phyloP scores from a whole-genome alignment of 1,140 invertebrate genomes.

The Pseudomyrmex flavicornis region DNA sequence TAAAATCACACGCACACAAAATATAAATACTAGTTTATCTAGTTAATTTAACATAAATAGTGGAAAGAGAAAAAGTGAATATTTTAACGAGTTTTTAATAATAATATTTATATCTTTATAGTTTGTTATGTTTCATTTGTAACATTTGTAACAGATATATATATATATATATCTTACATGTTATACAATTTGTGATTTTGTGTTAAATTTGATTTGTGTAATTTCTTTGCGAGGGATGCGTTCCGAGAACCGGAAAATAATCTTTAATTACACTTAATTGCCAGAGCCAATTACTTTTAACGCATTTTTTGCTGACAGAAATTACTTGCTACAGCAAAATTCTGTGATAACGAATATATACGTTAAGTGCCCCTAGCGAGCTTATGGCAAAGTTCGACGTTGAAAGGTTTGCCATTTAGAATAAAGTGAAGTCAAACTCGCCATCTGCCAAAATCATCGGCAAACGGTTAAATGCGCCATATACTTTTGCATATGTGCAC shows the following conservation, averaged over 20 bases:
- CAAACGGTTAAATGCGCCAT: constrained; percentile 38
- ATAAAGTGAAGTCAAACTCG: constrained; percentile 41
- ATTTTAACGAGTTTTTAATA: no score
- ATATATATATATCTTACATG: no score
- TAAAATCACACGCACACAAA: not conserved
- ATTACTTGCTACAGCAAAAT: not conserved
- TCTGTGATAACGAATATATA: constrained; percentile 42
- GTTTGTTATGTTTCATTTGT: no score
- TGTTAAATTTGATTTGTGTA: no score
- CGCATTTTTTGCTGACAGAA: not conserved
- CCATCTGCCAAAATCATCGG: constrained; percentile 44
- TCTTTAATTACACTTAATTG: not conserved
- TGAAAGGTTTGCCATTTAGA: constrained; percentile 34
- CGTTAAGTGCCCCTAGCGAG: constrained; percentile 12
- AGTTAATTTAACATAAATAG: no score
- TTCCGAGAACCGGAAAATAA: not conserved
- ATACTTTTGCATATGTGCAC: constrained; percentile 22
- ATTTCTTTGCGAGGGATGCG: no score
- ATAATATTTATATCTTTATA: no score
- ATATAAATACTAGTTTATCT: no score
- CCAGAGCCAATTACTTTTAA: not conserved
- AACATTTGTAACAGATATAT: no score
- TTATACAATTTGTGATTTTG: no score
- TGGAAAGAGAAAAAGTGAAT: no score
- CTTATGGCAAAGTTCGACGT: constrained; percentile 24